Base-by-base conservation (phyloP, 2,888 invertebrate genomes). In the Diarsia mendica region DNA sequence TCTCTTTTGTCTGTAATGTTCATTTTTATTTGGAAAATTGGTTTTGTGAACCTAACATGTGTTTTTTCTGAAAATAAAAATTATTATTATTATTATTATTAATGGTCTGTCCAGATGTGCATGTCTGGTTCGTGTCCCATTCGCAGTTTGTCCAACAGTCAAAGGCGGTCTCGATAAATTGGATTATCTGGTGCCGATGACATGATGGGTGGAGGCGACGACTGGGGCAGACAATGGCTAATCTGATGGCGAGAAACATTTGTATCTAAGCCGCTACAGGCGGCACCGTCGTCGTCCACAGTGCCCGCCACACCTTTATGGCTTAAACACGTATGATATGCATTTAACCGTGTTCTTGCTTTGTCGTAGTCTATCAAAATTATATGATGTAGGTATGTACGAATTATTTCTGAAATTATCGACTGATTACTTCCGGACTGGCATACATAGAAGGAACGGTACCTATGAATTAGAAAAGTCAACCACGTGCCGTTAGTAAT, bases 161-260 rank as follows among this genome's bases (percentile, higher is more conserved):
- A 72, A 72, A 83, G 73, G 61, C 58, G 67, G 71, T 79, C 51
- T 67, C 72, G 79, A 75, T 87, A 83, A 88, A 88, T 88, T 86
- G 79, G 83, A 90, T 91, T 90, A 90, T 87, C 85, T 83, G 75
- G 77, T 81, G 75, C 77, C 89, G 75, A 87, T 87, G 87, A 88
- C 86, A 88, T 87, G 83, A 87, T 82, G 85, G 85, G 86, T 80
- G 79, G 75, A 85, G 78, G 79, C 86, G 84, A 79, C 82, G 86
- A 75, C 67, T 82, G 64, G 68, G 51, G 69, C 68, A 66, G 74
- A 83, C 77, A 84, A 83, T 86, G 72, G 75, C 71, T 80, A 69
- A 77, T 71, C 67, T 60, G 58, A 66, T 39, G 53, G 68, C 55
- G 78, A 71, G 72, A 67, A 64, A 77, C 71, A 70, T 66, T 66